phyloP scores from a whole-genome alignment of 1,140 invertebrate genomes.

The Hestina assimilis region DNA sequence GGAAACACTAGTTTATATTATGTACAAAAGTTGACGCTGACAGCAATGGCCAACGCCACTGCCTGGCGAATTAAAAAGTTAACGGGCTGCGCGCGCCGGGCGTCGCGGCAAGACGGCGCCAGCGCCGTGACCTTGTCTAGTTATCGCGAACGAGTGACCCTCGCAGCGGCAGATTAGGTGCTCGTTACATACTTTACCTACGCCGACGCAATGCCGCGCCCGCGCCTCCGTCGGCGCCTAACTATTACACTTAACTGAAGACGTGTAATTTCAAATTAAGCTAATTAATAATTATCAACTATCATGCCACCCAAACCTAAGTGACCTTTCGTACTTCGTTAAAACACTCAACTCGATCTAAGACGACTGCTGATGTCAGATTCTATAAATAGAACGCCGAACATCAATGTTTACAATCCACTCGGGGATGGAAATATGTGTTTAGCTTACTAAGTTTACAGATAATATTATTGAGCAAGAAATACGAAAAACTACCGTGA shows the following conservation, averaged over 20 bases:
- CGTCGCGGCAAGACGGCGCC: slow-evolving; percentile 70
- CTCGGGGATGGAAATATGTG: slow-evolving; percentile 28
- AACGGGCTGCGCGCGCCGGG: slow-evolving; percentile 62
- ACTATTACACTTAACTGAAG: not conserved
- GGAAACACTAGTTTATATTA: slow-evolving; percentile 20
- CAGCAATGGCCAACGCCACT: slow-evolving; percentile 41
- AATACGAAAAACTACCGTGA: slow-evolving; percentile 4
- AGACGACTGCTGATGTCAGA: slow-evolving; percentile 52
- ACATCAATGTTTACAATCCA: slow-evolving; percentile 58
- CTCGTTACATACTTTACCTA: slow-evolving; percentile 43
- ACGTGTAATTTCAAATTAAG: not conserved
- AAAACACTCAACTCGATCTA: slow-evolving; percentile 32
- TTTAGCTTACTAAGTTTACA: not conserved
- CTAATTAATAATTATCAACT: not conserved
- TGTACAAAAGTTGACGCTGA: slow-evolving; percentile 41
- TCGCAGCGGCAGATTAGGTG: slow-evolving; percentile 58
- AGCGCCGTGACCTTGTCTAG: slow-evolving; percentile 72
- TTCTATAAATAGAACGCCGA: slow-evolving; percentile 47
- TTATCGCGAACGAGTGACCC: slow-evolving; percentile 68
- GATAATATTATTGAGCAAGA: slow-evolving; percentile 10
- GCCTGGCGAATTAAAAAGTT: slow-evolving; percentile 70
- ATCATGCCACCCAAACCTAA: not conserved
- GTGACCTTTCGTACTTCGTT: slow-evolving; percentile 24
- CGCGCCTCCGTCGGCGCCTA: not conserved
- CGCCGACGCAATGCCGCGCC: slow-evolving; percentile 11